Percentiles rank a stretch among this genome's conserved stretches.
phyloP scores from a whole-genome alignment of 2,888 invertebrate genomes.

The Cynaeus angustus region DNA sequence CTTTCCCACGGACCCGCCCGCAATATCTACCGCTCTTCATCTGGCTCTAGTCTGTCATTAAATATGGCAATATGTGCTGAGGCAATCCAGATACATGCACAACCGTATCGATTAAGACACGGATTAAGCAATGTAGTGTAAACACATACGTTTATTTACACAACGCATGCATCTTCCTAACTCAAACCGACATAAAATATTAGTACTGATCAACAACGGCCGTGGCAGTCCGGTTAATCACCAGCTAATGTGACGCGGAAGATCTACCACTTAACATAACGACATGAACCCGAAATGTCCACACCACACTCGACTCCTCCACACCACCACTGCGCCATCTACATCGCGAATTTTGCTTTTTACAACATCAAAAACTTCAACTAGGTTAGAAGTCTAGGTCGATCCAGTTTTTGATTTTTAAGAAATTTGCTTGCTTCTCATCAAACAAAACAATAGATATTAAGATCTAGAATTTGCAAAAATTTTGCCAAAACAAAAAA shows the following conservation, averaged over 20 bases:
- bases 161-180: slow-evolving; percentile 17
- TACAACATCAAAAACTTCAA: too few relatives aligned
- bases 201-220: slow-evolving; percentile 4
- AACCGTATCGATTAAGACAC: slow-evolving; percentile 67
- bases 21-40: slow-evolving; percentile 73
- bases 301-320: not conserved
- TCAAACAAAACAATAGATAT: too few relatives aligned
- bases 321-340: too few relatives aligned
- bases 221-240: slow-evolving; percentile 1
- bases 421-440: too few relatives aligned
- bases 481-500: too few relatives aligned
- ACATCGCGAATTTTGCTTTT: not conserved
- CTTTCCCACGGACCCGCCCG: slow-evolving; percentile 73
- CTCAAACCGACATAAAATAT: slow-evolving; percentile 21
- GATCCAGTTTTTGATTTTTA: too few relatives aligned
- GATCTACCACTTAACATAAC: slow-evolving; percentile 1
- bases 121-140: slow-evolving; percentile 59
- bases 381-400: too few relatives aligned
- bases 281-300: not conserved
- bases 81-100: slow-evolving; percentile 67
- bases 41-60: slow-evolving; percentile 72
- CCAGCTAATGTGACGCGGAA: not conserved
- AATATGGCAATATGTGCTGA: slow-evolving; percentile 72
- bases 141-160: slow-evolving; percentile 42
- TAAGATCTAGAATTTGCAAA: too few relatives aligned